Evolutionary conservation across 2,797 vertebrate genomes (phyloP).

Genomic region (Orestias chungarensis): DNA sequence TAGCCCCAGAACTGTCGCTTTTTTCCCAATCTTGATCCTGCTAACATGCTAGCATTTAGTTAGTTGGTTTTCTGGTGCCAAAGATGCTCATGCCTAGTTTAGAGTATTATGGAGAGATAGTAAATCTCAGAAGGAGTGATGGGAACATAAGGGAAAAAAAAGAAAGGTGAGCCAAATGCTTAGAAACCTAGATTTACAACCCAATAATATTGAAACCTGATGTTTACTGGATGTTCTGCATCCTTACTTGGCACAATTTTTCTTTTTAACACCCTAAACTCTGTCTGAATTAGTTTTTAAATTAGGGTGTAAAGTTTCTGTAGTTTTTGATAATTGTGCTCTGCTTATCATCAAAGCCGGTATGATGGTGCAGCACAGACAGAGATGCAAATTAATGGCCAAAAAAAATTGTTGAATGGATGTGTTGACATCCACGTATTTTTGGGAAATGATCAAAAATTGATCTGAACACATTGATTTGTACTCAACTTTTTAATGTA

Average conservation of each 20-base stretch:
- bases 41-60: not conserved
- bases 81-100: not conserved
- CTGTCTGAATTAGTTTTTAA: not conserved
- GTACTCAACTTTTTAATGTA: conserved; percentile 7
- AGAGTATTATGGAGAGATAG: not conserved
- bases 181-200: not conserved
- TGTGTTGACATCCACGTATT: not conserved
- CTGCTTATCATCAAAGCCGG: not conserved
- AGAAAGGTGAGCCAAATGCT: not conserved
- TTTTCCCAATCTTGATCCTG: not conserved
- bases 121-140: not conserved
- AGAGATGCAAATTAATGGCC: not conserved
- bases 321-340: not conserved
- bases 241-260: not conserved
- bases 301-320: not conserved
- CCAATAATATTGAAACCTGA: not conserved
- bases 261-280: not conserved
- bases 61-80: not conserved
- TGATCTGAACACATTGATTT: not conserved
- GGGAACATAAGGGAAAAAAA: not conserved
- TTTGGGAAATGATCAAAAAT: not conserved
- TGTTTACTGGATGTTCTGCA: not conserved
- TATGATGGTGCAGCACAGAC: conserved; percentile 2
- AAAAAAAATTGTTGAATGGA: not conserved
- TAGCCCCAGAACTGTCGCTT: not conserved